Percentiles rank a stretch among this genome's conserved stretches.
Conservation (phyloP, 2,797 vertebrate genomes). For the Clarias platycephalus region DNA sequence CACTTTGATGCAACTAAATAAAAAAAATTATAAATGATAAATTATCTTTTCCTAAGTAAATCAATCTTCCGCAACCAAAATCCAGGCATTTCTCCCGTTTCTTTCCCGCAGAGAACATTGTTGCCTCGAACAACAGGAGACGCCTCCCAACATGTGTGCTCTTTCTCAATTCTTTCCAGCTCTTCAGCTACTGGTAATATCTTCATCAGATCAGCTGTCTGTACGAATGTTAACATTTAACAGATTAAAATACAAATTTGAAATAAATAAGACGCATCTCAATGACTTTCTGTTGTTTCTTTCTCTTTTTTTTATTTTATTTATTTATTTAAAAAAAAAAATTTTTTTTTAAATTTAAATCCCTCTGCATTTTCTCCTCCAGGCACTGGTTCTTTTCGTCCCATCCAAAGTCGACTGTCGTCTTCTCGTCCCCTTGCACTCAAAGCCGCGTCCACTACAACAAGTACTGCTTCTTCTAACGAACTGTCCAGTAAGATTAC, state of each 20-base stretch:
- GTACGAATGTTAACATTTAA: neutral
- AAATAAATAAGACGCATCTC: neutral
- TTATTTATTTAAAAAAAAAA: no score
- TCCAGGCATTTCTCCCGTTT: neutral
- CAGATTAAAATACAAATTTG: neutral
- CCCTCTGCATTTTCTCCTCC: slow-evolving; percentile 35
- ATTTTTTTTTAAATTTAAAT: no score
- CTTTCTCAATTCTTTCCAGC: slow-evolving; percentile 96
- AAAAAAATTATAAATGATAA: no score
- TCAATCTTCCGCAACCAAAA: neutral
- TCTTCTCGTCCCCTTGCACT: slow-evolving; percentile 82
- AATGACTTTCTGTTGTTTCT: slow-evolving; percentile 40
- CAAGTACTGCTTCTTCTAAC: slow-evolving; percentile 68
- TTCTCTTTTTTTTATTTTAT: slow-evolving; percentile 28
- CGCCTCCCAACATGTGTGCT: slow-evolving; percentile 92
- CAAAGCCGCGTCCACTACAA: slow-evolving; percentile 75
- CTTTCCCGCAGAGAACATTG: slow-evolving; percentile 82
- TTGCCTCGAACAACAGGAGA: slow-evolving; percentile 92
- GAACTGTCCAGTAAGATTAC: slow-evolving; percentile 86
- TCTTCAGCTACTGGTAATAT: slow-evolving; percentile 89
- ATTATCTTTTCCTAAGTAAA: neutral
- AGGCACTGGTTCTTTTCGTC: slow-evolving; percentile 97
- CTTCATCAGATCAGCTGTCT: neutral
- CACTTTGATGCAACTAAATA: no score
- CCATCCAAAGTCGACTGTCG: slow-evolving; percentile 89